Evolutionary conservation across 2,888 invertebrate species (phyloP).

Genomic region (Diarsia rubi): DNA sequence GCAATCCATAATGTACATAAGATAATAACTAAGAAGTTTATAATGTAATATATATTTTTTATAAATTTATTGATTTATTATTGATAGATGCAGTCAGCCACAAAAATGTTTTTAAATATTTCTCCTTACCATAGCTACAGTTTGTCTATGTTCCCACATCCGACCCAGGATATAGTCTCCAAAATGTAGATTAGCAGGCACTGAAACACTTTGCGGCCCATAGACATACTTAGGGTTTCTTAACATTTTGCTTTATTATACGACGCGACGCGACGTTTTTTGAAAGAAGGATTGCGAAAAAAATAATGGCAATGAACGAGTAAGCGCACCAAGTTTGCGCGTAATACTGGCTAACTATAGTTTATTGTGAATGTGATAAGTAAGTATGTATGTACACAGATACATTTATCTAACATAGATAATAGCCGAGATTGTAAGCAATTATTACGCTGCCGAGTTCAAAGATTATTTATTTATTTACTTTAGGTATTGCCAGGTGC

Average conservation of each 20-base stretch:
- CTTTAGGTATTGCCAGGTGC: neutral
- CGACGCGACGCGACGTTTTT: too few relatives aligned
- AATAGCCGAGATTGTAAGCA: neutral
- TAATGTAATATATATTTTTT: too few relatives aligned
- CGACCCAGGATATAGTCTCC: constrained; percentile 77
- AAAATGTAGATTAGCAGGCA: constrained; percentile 78
- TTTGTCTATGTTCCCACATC: constrained; percentile 68
- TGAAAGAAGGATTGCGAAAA: neutral
- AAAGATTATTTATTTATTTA: neutral
- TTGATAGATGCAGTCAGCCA: too few relatives aligned
- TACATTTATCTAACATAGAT: neutral
- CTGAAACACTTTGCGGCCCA: constrained; percentile 69
- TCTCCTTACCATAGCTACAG: constrained; percentile 75
- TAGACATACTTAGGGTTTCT: constrained; percentile 79
- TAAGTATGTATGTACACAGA: neutral
- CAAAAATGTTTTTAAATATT: neutral
- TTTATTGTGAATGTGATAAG: constrained; percentile 13
- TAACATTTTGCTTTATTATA: constrained; percentile 72
- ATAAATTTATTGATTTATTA: too few relatives aligned
- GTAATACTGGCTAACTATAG: constrained; percentile 15
- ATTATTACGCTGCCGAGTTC: neutral
- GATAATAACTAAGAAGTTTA: too few relatives aligned
- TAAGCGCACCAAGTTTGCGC: neutral
- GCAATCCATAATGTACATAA: too few relatives aligned
- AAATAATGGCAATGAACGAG: neutral